These are phyloP conservation scores for Pterostichus niger DNA, from an alignment of 2,888 invertebrate genomes.

Conservation along the genomic window DNA sequence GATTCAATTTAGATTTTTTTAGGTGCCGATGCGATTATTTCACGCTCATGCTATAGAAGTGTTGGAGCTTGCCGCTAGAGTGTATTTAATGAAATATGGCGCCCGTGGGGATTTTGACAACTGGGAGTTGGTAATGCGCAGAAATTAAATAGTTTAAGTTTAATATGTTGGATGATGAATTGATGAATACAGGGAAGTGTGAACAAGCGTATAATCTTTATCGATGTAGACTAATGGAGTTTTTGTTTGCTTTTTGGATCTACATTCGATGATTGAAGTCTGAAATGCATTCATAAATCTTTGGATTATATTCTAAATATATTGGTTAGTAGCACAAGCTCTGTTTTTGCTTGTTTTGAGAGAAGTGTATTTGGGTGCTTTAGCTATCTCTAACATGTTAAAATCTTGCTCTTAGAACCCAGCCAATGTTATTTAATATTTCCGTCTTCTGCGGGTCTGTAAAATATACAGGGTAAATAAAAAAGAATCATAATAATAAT, in stretches of 20 bases:
- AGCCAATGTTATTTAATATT: no score
- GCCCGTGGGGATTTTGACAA: constrained; percentile 68
- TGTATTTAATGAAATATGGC: constrained; percentile 76
- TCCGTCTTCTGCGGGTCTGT: no score
- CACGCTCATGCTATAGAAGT: constrained; percentile 71
- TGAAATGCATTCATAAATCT: no score
- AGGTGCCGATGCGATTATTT: constrained; percentile 77
- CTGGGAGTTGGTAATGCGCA: constrained; percentile 68
- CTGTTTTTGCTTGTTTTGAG: no score
- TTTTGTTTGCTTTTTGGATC: constrained; percentile 36
- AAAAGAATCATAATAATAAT: no score
- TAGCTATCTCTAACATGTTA: no score
- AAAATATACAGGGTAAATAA: no score
- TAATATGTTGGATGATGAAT: constrained; percentile 40
- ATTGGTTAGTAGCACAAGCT: no score
- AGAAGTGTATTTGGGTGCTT: no score
- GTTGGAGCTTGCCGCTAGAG: constrained; percentile 33
- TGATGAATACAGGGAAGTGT: background rate
- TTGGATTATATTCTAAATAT: no score
- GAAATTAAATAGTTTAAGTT: constrained; percentile 75
- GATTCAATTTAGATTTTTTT: constrained; percentile 85
- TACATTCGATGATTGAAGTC: background rate
- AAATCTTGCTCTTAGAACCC: no score
- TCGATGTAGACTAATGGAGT: constrained; percentile 15
- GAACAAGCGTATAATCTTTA: constrained; percentile 37